These are phyloP conservation scores for Thera britannica DNA, from an alignment of 2,888 invertebrate species.

Conservation along the genomic window DNA sequence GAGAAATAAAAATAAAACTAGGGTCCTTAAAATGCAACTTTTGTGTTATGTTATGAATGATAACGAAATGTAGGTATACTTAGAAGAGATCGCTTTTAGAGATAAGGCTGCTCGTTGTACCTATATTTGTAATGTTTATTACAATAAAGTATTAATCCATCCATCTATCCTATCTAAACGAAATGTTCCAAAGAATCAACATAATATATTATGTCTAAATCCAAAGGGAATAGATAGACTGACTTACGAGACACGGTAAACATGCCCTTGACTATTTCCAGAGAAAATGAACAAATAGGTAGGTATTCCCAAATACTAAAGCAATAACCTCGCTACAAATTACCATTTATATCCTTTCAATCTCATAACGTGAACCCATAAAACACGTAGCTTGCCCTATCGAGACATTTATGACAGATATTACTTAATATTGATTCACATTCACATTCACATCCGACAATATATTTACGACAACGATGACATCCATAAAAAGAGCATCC, in stretches of 20 bases:
- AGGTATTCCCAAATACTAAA: constrained; percentile 2
- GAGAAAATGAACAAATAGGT: background rate
- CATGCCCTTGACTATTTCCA: background rate
- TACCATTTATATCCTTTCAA: constrained; percentile 15
- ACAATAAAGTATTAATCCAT: too few species aligned
- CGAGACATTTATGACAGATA: constrained; percentile 28
- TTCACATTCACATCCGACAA: constrained; percentile 27
- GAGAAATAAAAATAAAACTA: background rate
- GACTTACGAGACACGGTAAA: too few species aligned
- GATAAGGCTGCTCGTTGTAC: too few species aligned
- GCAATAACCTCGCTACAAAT: constrained; percentile 20
- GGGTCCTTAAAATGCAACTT: too few species aligned
- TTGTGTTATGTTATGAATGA: too few species aligned
- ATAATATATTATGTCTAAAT: too few species aligned
- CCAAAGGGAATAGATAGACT: too few species aligned
- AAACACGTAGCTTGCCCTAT: constrained; percentile 30
- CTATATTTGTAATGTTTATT: too few species aligned
- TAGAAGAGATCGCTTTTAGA: too few species aligned
- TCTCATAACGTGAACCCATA: constrained; percentile 24
- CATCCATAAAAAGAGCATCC: constrained; percentile 36
- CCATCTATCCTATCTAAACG: too few species aligned
- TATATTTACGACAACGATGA: constrained; percentile 36
- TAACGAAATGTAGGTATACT: too few species aligned
- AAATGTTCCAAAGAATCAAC: too few species aligned
- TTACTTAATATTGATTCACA: constrained; percentile 31